Evolutionary conservation across 2,888 invertebrate genomes (phyloP).

Genomic region (Dolichopus griseipennis): DNA sequence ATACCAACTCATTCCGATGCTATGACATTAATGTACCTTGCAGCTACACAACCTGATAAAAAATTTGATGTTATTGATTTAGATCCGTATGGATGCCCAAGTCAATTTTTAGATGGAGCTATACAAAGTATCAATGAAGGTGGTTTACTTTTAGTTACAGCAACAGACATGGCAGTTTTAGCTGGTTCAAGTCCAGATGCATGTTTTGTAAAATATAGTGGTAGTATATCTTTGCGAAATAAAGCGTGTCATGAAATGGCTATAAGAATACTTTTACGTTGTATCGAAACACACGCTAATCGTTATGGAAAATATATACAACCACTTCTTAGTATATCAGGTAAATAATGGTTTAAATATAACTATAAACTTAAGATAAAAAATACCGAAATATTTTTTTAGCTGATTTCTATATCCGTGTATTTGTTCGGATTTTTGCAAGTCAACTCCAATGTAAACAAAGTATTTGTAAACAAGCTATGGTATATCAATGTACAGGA

Average conservation of each 20-base stretch:
- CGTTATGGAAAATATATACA: constrained; percentile 86
- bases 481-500: constrained; percentile 83
- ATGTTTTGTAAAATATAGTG: constrained; percentile 82
- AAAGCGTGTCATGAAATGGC: constrained; percentile 95
- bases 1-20: constrained; percentile 78
- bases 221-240: constrained; percentile 74
- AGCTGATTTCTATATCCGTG: constrained; percentile 91
- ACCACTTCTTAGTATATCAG: constrained; percentile 79
- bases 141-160: constrained; percentile 87
- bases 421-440: constrained; percentile 77
- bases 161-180: constrained; percentile 93
- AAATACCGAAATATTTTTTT: not conserved
- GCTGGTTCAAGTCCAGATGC: constrained; percentile 95
- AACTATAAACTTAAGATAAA: not conserved
- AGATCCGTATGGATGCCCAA: constrained; percentile 96
- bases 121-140: constrained; percentile 72
- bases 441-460: constrained; percentile 79
- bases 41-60: constrained; percentile 55
- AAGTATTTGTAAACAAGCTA: constrained; percentile 76
- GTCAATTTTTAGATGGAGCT: constrained; percentile 82
- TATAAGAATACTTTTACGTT: constrained; percentile 81
- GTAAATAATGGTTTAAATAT: not conserved
- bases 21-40: constrained; percentile 78
- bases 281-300: constrained; percentile 86
- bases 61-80: constrained; percentile 87